phyloP scores from a whole-genome alignment of 1,140 invertebrate species.

The Megalopta genalis region DNA sequence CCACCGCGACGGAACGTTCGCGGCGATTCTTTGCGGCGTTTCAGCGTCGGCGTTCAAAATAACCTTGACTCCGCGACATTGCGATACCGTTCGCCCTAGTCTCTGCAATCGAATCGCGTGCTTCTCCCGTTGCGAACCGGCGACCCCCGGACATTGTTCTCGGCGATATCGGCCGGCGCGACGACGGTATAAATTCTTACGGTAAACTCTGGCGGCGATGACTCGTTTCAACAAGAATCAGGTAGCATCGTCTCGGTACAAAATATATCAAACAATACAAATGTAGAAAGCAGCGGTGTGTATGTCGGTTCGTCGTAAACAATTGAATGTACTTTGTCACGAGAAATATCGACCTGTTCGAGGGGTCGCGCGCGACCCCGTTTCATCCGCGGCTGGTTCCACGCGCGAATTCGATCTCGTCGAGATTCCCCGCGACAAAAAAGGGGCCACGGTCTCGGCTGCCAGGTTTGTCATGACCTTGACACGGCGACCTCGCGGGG shows the following conservation, averaged over 20 bases:
- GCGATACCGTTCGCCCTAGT: neutral
- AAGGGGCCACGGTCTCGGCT: no score
- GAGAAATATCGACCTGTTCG: neutral
- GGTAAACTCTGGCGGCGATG: neutral
- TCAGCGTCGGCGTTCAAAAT: no score
- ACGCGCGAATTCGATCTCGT: no score
- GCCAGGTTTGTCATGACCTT: neutral
- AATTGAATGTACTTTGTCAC: neutral
- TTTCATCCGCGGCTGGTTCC: no score
- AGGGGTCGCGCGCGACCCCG: no score
- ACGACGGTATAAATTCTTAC: neutral
- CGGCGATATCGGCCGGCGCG: neutral
- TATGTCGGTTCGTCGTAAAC: no score
- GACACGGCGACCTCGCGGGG: neutral
- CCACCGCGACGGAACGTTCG: no score
- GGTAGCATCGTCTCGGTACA: neutral
- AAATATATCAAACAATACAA: neutral
- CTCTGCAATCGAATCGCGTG: neutral
- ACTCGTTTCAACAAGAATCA: neutral
- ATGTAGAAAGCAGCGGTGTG: neutral
- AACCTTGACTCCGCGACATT: neutral
- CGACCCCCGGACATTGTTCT: neutral
- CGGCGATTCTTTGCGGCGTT: no score
- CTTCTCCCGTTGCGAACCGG: neutral
- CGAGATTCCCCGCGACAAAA: no score